Conservation (phyloP, 2,888 invertebrate genomes). For the Andrena chrysosceles region DNA sequence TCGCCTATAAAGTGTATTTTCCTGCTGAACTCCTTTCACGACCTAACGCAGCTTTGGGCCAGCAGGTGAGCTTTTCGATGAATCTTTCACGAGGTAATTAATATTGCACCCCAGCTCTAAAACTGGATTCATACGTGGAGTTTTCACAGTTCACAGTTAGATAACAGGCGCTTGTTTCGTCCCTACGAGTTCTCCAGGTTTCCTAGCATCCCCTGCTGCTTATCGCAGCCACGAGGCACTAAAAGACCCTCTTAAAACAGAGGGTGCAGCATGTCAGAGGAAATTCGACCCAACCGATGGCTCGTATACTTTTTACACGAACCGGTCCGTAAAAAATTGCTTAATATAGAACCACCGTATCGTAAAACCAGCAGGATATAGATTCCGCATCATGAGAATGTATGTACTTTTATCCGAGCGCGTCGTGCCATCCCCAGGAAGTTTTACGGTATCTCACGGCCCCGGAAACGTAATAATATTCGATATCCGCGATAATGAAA, state of each 20-base stretch:
- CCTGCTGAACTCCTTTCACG: background rate
- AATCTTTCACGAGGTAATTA: too few species aligned
- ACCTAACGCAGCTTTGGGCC: background rate
- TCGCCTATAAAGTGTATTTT: background rate
- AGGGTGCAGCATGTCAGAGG: conserved; percentile 1
- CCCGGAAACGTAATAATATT: background rate
- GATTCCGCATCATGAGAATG: conserved; percentile 13
- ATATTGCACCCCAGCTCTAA: background rate
- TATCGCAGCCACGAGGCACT: background rate
- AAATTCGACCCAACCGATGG: conserved; percentile 23
- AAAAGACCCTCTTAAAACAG: conserved; percentile 11
- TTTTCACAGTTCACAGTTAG: background rate
- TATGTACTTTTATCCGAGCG: background rate
- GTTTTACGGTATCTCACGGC: background rate
- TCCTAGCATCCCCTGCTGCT: background rate
- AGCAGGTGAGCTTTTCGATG: too few species aligned
- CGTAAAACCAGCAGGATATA: conserved; percentile 22
- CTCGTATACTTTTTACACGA: conserved; percentile 32
- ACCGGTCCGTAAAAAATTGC: conserved; percentile 33
- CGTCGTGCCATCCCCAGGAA: background rate
- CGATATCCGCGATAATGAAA: background rate
- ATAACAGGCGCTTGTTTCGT: background rate
- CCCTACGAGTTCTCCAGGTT: too few species aligned
- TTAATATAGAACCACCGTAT: conserved; percentile 25
- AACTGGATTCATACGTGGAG: background rate